Evolutionary conservation across 1,140 invertebrate species (phyloP).

Genomic region (Pachypeltis micranthus): DNA sequence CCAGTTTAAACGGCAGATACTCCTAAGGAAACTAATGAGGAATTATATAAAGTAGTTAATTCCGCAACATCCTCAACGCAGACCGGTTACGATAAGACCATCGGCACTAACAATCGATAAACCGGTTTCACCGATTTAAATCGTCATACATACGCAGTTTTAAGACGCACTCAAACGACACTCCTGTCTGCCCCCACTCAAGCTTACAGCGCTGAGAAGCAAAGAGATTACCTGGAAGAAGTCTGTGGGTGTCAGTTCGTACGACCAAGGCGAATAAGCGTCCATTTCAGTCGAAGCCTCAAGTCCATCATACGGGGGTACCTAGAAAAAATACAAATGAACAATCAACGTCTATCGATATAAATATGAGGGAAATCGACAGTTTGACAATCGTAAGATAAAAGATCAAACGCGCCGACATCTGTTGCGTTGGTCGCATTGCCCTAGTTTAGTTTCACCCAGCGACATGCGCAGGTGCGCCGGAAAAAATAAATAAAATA

Average conservation of each 20-base stretch:
- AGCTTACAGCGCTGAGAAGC: too few species aligned
- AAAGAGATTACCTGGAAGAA: slow-evolving; percentile 24
- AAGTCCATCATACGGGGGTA: slow-evolving; percentile 16
- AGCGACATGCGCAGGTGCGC: neutral
- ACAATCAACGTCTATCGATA: neutral
- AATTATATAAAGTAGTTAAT: too few species aligned
- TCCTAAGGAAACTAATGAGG: too few species aligned
- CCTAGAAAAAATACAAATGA: slow-evolving; percentile 6
- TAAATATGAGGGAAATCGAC: neutral
- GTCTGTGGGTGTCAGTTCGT: slow-evolving; percentile 22
- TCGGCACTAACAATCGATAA: too few species aligned
- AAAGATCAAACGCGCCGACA: neutral
- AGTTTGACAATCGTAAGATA: neutral
- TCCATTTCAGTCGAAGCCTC: slow-evolving; percentile 18
- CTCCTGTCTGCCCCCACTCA: too few species aligned
- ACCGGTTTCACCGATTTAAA: too few species aligned
- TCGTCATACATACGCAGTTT: too few species aligned
- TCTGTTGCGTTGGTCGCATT: neutral
- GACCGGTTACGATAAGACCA: too few species aligned
- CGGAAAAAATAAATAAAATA: neutral
- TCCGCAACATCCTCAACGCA: too few species aligned
- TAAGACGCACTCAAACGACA: too few species aligned
- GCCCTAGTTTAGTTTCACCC: neutral
- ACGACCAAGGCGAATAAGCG: slow-evolving; percentile 23
- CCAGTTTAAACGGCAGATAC: too few species aligned